Conservation (phyloP, 2,888 invertebrate species). For the Drosophila hawaiiensis region DNA sequence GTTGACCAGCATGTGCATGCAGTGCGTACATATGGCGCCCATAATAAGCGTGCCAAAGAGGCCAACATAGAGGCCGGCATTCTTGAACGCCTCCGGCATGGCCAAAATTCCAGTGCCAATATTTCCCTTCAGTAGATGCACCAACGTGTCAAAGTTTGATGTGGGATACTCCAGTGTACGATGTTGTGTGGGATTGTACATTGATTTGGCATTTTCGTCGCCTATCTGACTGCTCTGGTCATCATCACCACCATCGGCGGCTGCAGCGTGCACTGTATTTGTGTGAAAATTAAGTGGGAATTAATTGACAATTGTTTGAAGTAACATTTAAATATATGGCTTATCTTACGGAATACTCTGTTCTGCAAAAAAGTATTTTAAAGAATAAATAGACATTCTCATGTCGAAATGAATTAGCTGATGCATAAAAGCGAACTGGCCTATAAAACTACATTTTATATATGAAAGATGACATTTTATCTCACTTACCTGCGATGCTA, state of each 20-base stretch:
- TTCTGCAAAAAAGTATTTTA: not conserved
- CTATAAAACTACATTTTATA: not conserved
- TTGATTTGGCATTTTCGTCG: constrained; percentile 69
- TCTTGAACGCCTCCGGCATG: constrained; percentile 97
- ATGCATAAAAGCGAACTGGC: not conserved
- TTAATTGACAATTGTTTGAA: constrained; percentile 9
- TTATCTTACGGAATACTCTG: not conserved
- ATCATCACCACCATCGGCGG: constrained; percentile 59
- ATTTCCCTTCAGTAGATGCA: constrained; percentile 90
- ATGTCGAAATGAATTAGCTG: not conserved
- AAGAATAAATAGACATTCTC: not conserved
- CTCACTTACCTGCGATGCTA: constrained; percentile 75
- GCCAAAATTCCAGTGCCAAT: constrained; percentile 98
- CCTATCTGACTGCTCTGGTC: constrained; percentile 56
- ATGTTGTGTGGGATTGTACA: constrained; percentile 88
- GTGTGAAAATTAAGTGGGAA: constrained; percentile 19
- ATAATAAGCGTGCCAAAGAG: constrained; percentile 92
- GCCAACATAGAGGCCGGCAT: constrained; percentile 95
- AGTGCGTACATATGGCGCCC: constrained; percentile 95
- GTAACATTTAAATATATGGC: not conserved
- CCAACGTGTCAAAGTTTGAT: constrained; percentile 91
- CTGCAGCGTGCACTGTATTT: constrained; percentile 71
- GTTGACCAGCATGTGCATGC: constrained; percentile 93
- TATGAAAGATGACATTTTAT: not conserved
- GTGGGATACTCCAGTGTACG: constrained; percentile 91